A percentile compares a stretch with the other conserved stretches of the same genome.
These are phyloP conservation scores for Equus przewalskii DNA, from an alignment of 2,113 vertebrate species.

Conservation along the genomic window DNA sequence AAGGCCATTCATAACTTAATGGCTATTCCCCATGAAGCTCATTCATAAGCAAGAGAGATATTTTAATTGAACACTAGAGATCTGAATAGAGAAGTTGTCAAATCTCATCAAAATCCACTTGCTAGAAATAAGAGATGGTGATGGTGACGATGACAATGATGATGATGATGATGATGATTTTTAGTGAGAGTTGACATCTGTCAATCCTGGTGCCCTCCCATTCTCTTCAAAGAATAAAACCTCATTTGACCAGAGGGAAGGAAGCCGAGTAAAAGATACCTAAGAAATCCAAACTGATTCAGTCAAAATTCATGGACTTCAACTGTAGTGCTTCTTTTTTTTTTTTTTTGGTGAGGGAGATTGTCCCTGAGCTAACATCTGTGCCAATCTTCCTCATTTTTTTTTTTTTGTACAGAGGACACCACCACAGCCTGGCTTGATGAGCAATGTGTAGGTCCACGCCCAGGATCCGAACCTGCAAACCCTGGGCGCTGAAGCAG, in stretches of 20 bases:
- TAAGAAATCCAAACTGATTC: background rate
- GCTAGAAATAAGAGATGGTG: background rate
- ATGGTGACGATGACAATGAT: too few relatives aligned
- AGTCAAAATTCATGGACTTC: background rate
- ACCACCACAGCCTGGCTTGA: too few relatives aligned
- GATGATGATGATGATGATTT: background rate
- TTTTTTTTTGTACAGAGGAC: too few relatives aligned
- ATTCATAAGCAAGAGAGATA: background rate
- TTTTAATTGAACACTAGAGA: slow-evolving; percentile 10
- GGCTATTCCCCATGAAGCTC: background rate
- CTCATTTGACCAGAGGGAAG: background rate
- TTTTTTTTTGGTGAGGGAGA: too few relatives aligned
- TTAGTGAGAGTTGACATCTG: background rate
- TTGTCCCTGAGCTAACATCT: too few relatives aligned
- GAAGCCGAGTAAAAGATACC: background rate
- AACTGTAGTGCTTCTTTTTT: too few relatives aligned
- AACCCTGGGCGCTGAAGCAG: too few relatives aligned
- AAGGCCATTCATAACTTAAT: background rate
- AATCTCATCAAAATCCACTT: background rate
- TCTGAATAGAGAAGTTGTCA: slow-evolving; percentile 37
- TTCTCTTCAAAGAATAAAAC: background rate
- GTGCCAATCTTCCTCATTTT: too few relatives aligned
- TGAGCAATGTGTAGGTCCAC: too few relatives aligned
- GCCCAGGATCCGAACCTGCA: too few relatives aligned
- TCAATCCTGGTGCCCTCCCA: background rate